phyloP scores from a whole-genome alignment of 2,113 vertebrate genomes.

The Neofelis nebulosa region DNA sequence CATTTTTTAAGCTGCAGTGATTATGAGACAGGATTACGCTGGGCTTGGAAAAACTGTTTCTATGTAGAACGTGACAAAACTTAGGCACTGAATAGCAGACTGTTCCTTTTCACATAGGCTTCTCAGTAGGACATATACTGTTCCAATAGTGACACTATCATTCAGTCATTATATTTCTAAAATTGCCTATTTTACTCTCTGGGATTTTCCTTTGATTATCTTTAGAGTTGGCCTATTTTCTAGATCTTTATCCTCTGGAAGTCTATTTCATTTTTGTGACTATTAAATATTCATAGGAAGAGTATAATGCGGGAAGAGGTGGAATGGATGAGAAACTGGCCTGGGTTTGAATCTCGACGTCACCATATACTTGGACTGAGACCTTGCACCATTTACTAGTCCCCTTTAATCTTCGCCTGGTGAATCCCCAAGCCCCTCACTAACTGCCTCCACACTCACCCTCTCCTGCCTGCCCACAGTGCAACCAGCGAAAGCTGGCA shows the following conservation, averaged over 20 bases:
- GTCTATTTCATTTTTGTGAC: neutral
- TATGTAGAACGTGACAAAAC: neutral
- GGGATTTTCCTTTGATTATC: neutral
- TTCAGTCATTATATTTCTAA: neutral
- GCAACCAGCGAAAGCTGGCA: neutral
- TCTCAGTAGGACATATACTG: neutral
- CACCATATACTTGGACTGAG: neutral
- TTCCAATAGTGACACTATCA: neutral
- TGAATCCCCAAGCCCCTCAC: neutral
- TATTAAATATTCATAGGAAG: neutral
- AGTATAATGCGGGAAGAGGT: neutral
- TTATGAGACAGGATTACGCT: neutral
- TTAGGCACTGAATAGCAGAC: neutral
- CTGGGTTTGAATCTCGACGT: neutral
- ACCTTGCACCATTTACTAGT: neutral
- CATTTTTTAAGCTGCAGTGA: constrained; percentile 15
- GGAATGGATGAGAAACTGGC: neutral
- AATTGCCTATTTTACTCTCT: neutral
- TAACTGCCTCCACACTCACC: fast-evolving
- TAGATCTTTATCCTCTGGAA: neutral
- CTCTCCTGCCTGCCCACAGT: neutral
- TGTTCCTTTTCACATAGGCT: neutral
- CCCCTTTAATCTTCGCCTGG: neutral
- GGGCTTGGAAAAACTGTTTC: neutral
- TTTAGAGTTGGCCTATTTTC: neutral